phyloP scores from a whole-genome alignment of 1,140 invertebrate species.

The silkworm (Bombyx mori) region ASM3026992v2 NC_085119.1:6790501-6791000 shows the following conservation, averaged over 20 bases:
- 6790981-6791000: slow-evolving; percentile 72
- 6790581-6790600: no score
- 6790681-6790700: no score
- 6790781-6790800: slow-evolving; percentile 64
- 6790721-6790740: background rate
- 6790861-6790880: slow-evolving; percentile 1
- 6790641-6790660: no score
- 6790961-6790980: slow-evolving; percentile 69
- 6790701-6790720: background rate
- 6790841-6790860: slow-evolving; percentile 5
- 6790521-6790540: no score
- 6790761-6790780: slow-evolving; percentile 63
- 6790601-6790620: no score
- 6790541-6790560: no score
- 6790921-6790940: slow-evolving; percentile 48
- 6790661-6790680: no score
- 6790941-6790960: slow-evolving; percentile 66
- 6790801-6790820: slow-evolving; percentile 50
- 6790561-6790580: no score
- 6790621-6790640: no score
- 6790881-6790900: background rate
- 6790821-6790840: slow-evolving; percentile 49
- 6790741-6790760: background rate
- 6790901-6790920: slow-evolving; percentile 23
- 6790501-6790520: no score